Evolutionary conservation across 2,797 vertebrate species (phyloP).

Genomic region (Alca torda): DNA sequence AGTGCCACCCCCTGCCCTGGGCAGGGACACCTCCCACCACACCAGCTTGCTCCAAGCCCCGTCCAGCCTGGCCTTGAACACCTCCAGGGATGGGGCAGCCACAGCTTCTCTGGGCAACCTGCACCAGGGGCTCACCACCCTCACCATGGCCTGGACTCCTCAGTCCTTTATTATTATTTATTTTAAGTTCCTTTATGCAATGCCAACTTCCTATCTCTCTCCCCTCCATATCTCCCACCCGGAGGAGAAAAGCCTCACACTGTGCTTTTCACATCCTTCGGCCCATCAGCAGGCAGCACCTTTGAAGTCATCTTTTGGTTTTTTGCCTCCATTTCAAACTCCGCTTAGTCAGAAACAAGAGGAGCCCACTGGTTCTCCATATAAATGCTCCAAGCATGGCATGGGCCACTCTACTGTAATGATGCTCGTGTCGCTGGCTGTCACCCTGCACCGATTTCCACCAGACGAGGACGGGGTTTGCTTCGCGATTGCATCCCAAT

Average conservation of each 20-base stretch:
- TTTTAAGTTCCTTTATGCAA: not conserved
- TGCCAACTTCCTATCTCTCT: constrained; percentile 35
- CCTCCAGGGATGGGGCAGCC: no score
- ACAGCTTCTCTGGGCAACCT: no score
- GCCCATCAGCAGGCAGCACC: not conserved
- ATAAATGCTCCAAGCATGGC: not conserved
- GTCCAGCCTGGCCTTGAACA: no score
- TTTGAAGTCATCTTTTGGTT: constrained; percentile 47
- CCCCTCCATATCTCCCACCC: constrained; percentile 31
- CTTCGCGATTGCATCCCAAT: constrained; percentile 22
- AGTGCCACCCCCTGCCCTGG: no score
- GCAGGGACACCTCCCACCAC: no score
- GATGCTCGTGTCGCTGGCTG: no score
- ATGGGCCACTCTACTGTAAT: rapidly evolving
- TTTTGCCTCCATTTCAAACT: constrained; percentile 18
- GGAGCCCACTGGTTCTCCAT: not conserved
- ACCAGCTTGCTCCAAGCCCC: no score
- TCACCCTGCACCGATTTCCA: not conserved
- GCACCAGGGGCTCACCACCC: no score
- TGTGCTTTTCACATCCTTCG: constrained; percentile 17
- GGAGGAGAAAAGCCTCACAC: constrained; percentile 12
- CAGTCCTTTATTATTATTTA: not conserved
- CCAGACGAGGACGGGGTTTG: not conserved
- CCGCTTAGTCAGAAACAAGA: constrained; percentile 25
- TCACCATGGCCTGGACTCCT: not conserved